Base-by-base conservation (phyloP, 2,113 vertebrate genomes). In the Aphelocoma coerulescens region DNA sequence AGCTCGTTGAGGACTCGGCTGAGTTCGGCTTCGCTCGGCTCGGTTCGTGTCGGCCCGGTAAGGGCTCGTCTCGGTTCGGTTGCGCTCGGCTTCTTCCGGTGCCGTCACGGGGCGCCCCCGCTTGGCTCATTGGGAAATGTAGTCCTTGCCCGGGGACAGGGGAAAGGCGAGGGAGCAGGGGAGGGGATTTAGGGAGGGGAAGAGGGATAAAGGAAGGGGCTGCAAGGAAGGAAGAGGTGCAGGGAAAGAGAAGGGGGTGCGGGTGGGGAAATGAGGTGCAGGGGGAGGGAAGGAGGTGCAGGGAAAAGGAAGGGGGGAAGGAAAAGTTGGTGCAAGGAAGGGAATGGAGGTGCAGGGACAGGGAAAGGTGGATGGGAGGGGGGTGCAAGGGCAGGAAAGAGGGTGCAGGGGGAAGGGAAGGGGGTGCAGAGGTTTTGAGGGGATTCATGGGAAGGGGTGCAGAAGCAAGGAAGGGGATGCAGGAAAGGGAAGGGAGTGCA, bases 121-220 rank as follows among this genome's bases (percentile, higher is more conserved):
- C 92, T 73, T 44, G 65, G 95, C 61, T 81, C 41, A 0, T 57
- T 22, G 95, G 95, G 95, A 96, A 94, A 78, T 85, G 54, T 68
- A 96, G 95, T 94, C 74, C 32, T 8, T 5, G 7, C 2, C 4
- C 2, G 8, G 69, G 1, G 2, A 33, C 4, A 11, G 32, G 7
- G 52, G 24, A n/a, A 10, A 20, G 26, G 81, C 3, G 41, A 43
- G 41, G 6, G 49, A 1, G 39, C 10, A 10, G 16, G 20, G 4
- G 6, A 16, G 2, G 23, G 13, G 20, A 24, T 65, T 57, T 48
- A 41, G n/a, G 43, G 20, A 22, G 33, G 9, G 10, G 51, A 35
- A 9, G 11, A 26, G 18, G 35, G 13, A 17, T 48, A 16, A 37
- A 21, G 49, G 49, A 18, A 35, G 4, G 15, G 57, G 37, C 13